Evolutionary conservation across 2,113 vertebrate genomes (phyloP).

Genomic region (Trichechus manatus): DNA sequence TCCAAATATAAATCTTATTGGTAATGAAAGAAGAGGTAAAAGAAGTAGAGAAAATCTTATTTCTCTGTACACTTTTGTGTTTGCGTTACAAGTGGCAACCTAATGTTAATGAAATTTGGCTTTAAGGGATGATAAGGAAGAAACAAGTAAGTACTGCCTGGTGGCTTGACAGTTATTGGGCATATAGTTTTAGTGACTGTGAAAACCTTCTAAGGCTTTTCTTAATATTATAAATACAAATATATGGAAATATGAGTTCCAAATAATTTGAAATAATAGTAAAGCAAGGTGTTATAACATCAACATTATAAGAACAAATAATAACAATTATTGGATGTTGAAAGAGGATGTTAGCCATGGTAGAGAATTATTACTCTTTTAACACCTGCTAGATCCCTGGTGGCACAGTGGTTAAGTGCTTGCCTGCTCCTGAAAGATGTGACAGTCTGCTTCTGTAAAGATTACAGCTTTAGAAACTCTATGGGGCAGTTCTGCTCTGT

Average conservation of each 20-base stretch:
- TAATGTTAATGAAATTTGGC: constrained; percentile 30
- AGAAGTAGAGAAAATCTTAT: neutral
- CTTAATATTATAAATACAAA: neutral
- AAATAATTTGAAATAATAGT: neutral
- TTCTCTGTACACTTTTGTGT: neutral
- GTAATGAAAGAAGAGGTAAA: constrained; percentile 22
- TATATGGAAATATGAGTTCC: neutral
- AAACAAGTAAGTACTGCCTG: constrained; percentile 1
- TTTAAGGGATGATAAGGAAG: neutral
- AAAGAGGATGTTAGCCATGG: neutral
- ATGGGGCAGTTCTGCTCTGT: neutral
- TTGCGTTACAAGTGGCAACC: neutral
- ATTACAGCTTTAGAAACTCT: neutral
- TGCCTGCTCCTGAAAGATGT: neutral
- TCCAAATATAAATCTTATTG: neutral
- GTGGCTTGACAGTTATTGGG: neutral
- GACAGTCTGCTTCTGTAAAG: neutral
- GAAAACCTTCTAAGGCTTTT: neutral
- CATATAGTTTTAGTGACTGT: neutral
- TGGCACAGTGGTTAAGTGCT: neutral
- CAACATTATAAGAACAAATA: neutral
- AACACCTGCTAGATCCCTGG: neutral
- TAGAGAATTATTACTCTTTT: neutral
- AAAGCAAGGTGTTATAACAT: neutral
- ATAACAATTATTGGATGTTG: neutral